phyloP scores from a whole-genome alignment of 2,888 invertebrate species.

The Eupithecia centaureata region DNA sequence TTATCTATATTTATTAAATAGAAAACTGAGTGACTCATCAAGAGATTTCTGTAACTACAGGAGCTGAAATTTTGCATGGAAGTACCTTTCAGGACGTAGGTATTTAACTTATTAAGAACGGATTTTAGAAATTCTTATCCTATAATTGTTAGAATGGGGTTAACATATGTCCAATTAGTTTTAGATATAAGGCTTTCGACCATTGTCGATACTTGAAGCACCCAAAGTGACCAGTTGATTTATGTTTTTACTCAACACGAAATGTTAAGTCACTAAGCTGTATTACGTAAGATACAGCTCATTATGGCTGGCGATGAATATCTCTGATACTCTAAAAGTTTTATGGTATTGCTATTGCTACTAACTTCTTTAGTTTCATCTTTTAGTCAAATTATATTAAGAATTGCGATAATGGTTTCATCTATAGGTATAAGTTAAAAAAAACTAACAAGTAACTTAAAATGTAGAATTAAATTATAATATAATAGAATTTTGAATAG shows the following conservation, averaged over 20 bases:
- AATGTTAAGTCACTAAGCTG: slow-evolving; percentile 15
- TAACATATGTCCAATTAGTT: too few relatives aligned
- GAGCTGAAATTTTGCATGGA: too few relatives aligned
- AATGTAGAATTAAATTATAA: neutral
- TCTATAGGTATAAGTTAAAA: neutral
- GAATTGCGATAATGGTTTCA: neutral
- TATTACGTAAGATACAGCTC: slow-evolving; percentile 21
- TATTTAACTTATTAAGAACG: too few relatives aligned
- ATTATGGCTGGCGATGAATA: neutral
- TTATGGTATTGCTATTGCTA: slow-evolving; percentile 12
- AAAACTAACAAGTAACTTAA: neutral
- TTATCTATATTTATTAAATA: too few relatives aligned
- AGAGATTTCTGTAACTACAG: too few relatives aligned
- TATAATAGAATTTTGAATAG: neutral
- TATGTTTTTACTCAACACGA: slow-evolving; percentile 18
- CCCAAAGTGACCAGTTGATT: slow-evolving; percentile 11
- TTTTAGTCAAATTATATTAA: neutral
- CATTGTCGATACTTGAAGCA: neutral
- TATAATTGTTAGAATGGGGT: too few relatives aligned
- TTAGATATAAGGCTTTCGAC: too few relatives aligned
- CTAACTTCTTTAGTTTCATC: neutral
- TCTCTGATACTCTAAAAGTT: slow-evolving; percentile 5
- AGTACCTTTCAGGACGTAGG: too few relatives aligned
- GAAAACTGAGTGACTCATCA: too few relatives aligned
- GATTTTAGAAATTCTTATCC: too few relatives aligned